Conservation (phyloP, 2,113 vertebrate species). For the Thamnophis sirtalis region DNA sequence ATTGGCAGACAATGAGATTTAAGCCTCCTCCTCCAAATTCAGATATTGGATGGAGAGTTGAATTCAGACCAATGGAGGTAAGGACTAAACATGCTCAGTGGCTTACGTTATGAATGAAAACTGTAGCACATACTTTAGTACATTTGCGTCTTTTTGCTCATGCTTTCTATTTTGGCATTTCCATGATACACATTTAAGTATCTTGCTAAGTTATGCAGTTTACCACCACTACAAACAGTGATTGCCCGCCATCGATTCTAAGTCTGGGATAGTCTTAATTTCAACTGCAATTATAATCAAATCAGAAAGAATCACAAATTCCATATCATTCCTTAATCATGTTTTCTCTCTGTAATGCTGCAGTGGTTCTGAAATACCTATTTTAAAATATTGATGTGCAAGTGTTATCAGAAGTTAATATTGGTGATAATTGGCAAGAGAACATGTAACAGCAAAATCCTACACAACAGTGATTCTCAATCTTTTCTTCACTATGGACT, state of each 20-base stretch:
- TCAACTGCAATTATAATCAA: background rate
- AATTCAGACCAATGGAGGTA: conserved; percentile 54
- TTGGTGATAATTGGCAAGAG: background rate
- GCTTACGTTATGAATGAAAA: conserved; percentile 29
- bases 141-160: background rate
- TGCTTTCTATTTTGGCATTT: background rate
- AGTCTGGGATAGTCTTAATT: background rate
- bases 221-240: background rate
- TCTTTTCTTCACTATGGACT: too few species aligned
- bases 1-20: conserved; percentile 99
- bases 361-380: background rate
- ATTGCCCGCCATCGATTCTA: background rate
- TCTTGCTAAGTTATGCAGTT: background rate
- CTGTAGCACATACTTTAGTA: background rate
- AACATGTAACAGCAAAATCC: background rate
- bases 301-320: background rate
- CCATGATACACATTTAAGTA: background rate
- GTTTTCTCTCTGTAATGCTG: background rate
- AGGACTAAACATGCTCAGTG: background rate
- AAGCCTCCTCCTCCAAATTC: conserved; percentile 98
- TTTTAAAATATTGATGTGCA: background rate
- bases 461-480: too few species aligned
- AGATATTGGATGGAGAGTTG: conserved; percentile 98
- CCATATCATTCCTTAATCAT: background rate
- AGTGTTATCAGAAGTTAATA: background rate